These are phyloP conservation scores for Epizoanthus rinbou DNA, from an alignment of 92 coral and sea anemone species.

Conservation along the genomic window DNA sequence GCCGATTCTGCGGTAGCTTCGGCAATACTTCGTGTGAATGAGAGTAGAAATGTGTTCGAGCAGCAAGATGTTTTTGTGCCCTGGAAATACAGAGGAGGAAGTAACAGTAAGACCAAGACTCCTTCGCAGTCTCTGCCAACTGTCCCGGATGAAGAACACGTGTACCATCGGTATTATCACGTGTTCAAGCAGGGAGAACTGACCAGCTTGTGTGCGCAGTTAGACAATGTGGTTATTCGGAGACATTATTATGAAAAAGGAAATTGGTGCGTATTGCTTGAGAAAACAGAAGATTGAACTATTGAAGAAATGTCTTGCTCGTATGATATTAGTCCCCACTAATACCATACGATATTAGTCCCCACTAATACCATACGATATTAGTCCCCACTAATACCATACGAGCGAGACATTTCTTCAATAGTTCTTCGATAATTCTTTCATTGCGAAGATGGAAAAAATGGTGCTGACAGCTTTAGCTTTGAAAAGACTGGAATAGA, in stretches of 20 bases:
- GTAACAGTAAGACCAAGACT: neutral
- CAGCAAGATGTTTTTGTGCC: constrained; percentile 95
- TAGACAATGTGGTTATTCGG: constrained; percentile 62
- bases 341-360: no score
- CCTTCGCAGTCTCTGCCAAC: neutral
- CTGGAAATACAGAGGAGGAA: constrained; percentile 75
- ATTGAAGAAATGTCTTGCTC: neutral
- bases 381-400: no score
- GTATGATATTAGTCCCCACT: no score
- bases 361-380: no score
- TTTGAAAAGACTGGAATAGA: no score
- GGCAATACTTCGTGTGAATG: constrained; percentile 59
- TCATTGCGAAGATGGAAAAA: no score
- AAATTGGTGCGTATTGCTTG: constrained; percentile 93
- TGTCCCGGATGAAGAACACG: constrained; percentile 46
- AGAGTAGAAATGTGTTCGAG: constrained; percentile 77
- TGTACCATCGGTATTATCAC: constrained; percentile 96
- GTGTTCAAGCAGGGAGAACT: constrained; percentile 92
- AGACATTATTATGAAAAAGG: constrained; percentile 87
- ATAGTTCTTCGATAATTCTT: neutral
- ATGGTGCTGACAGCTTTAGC: no score
- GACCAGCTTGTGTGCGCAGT: constrained; percentile 68
- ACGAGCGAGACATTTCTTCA: neutral
- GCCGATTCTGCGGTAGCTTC: neutral
- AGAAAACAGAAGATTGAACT: constrained; percentile 51